Evolutionary conservation across 2,797 vertebrate species (phyloP), one percentile per base, ranked within the genome.

Genomic region (Syngnathus rostellatus): DNA sequence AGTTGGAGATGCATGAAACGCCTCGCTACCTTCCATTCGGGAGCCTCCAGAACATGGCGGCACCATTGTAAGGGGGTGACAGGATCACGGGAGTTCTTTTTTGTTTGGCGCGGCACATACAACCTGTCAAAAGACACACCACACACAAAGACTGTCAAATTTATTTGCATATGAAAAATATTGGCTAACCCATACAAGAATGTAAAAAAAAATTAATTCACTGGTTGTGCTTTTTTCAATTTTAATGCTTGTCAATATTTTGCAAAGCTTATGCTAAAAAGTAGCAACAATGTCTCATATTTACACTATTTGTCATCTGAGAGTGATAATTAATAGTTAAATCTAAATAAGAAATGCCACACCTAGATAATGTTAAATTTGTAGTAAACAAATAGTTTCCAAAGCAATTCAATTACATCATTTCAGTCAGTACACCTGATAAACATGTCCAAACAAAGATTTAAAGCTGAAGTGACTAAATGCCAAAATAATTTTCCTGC

Each of bases 1-100:
- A 95, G 81, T 68, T 92, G 90, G 61, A 94, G 93, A 75, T 92
- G 92, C 14, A 95, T 81, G 1, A 94, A 94, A 19, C 92, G 88
- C 76, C 91, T 92, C 70, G 91, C 89, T n/a, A 91, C 86, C 75
- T 96, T 94, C 86, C 93, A 85, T 76, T 96, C 94, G 23, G 94
- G 94, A 55, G 90, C 81, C 78, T 98, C 94, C 79, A 98, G 87
- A 73, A 90, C 87, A 38, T 85, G 93, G 50, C 96, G 91, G 83
- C 94, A 94, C 96, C 96, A 99, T 82, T 95, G 91, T 70, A 95
- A 82, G 41, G 94, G 89, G 10, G 80, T 89, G 72, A 91, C 23
- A 50, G 82, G 65, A 64, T 86, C 81, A 14, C 85, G 83, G 2
- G 77, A 9, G 19, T 8, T 25, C 14, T 72, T 58, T 12, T 70